phyloP scores from a whole-genome alignment of 2,888 invertebrate genomes.

The Parthenolecanium corni region DNA sequence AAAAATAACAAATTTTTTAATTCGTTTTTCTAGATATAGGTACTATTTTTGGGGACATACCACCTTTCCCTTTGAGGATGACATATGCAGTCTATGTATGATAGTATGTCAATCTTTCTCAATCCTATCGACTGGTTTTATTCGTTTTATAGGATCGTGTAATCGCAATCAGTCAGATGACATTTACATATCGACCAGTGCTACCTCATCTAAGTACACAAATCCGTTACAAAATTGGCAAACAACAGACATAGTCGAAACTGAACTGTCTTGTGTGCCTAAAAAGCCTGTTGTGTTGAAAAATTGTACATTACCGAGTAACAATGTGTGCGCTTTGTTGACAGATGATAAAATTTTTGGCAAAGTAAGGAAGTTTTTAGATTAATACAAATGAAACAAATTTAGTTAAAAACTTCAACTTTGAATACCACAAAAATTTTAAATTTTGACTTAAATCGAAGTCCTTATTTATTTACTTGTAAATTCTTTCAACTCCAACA shows the following conservation, averaged over 20 bases:
- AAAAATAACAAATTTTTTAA: background rate
- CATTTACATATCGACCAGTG: slow-evolving; percentile 35
- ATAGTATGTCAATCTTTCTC: too few relatives aligned
- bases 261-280: too few relatives aligned
- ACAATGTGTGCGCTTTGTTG: slow-evolving; percentile 11
- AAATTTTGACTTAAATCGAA: too few relatives aligned
- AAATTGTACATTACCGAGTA: background rate
- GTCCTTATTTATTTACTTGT: too few relatives aligned
- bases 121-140: too few relatives aligned
- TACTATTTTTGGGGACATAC: too few relatives aligned
- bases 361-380: background rate
- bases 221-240: slow-evolving; percentile 49
- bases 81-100: too few relatives aligned
- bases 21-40: background rate
- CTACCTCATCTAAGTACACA: slow-evolving; percentile 43
- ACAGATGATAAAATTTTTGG: slow-evolving; percentile 7
- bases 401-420: background rate
- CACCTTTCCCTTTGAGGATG: background rate
- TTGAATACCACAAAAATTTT: too few relatives aligned
- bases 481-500: too few relatives aligned
- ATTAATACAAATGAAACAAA: background rate
- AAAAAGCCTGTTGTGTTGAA: too few relatives aligned
- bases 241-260: slow-evolving; percentile 34
- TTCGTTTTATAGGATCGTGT: slow-evolving; percentile 37
- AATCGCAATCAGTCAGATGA: slow-evolving; percentile 38